Percentiles rank a stretch among this genome's conserved stretches.
Evolutionary conservation across 92 coral and sea anemone genomes (phyloP).

Genomic region (Desmophyllum pertusum): DNA sequence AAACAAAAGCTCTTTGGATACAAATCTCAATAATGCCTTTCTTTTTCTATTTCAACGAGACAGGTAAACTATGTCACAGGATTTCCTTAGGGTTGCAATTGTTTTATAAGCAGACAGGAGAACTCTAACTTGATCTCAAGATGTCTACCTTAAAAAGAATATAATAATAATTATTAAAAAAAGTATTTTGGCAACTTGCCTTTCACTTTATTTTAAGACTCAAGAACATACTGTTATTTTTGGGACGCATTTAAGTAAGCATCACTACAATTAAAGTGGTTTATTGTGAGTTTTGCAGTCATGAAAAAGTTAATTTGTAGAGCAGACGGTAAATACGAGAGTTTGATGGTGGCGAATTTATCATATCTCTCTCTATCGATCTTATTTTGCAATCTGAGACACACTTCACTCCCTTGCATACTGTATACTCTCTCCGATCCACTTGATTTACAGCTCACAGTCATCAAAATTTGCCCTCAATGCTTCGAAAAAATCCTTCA

Average conservation of each 20-base stretch:
- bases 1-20: neutral
- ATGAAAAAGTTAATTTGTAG: neutral
- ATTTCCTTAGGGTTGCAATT: neutral
- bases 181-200: neutral
- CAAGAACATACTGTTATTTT: neutral
- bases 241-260: neutral
- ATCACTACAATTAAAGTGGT: neutral
- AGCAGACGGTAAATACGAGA: neutral
- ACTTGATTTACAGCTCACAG: neutral
- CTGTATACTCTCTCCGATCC: neutral
- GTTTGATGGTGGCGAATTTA: neutral
- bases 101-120: neutral
- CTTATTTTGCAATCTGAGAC: conserved; percentile 10
- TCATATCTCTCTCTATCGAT: neutral
- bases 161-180: no score
- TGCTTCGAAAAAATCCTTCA: neutral
- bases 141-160: no score
- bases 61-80: neutral
- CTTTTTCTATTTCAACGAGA: neutral
- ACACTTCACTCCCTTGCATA: neutral
- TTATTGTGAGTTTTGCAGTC: neutral
- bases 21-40: neutral
- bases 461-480: neutral
- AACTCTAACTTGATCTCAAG: neutral
- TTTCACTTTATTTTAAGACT: neutral